phyloP scores from a whole-genome alignment of 2,113 vertebrate species.

The Probosciger aterrimus region DNA sequence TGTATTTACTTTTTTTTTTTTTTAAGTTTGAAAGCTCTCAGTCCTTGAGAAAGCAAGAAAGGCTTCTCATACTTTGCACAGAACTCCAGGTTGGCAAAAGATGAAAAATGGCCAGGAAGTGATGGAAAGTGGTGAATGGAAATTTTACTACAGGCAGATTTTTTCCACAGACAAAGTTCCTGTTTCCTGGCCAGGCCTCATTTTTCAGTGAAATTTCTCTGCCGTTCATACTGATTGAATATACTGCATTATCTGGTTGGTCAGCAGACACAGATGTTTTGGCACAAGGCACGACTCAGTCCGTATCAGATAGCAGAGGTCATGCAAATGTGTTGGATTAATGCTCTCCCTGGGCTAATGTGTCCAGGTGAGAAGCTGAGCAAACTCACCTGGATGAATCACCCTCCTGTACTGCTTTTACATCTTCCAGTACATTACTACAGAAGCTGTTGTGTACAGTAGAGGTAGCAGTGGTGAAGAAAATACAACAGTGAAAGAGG shows the following conservation, averaged over 20 bases:
- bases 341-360: background rate
- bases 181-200: background rate
- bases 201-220: background rate
- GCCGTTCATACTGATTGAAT: background rate
- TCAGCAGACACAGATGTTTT: background rate
- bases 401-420: background rate
- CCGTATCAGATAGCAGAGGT: accelerated
- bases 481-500: background rate
- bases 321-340: too few species aligned
- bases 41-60: background rate
- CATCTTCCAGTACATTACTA: background rate
- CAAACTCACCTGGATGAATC: background rate
- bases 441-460: background rate
- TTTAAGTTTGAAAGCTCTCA: background rate
- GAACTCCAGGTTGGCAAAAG: background rate
- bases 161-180: background rate
- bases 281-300: background rate
- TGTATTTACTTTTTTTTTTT: background rate
- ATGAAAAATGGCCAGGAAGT: background rate
- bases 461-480: background rate
- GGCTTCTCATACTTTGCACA: background rate
- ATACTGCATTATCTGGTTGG: background rate
- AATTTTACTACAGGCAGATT: background rate
- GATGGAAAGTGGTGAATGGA: background rate
- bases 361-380: background rate